Evolutionary conservation across 1,140 invertebrate genomes (phyloP).

Genomic region (Pseudachorutes palmiensis): DNA sequence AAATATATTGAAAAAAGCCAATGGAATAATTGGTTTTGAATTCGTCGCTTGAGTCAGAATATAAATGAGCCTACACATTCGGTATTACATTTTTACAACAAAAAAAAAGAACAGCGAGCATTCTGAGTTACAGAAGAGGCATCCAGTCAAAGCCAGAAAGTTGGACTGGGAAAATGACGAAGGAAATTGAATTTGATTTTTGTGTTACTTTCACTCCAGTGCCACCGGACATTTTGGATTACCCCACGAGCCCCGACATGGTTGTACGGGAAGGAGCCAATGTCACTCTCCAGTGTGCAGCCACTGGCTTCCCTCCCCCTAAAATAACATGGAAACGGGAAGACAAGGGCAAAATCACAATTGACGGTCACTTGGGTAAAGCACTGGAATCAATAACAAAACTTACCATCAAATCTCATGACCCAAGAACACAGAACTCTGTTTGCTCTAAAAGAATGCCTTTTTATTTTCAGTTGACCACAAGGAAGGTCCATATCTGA

Average conservation of each 20-base stretch:
- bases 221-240: slow-evolving; percentile 75
- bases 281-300: slow-evolving; percentile 63
- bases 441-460: no score
- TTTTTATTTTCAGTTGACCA: slow-evolving; percentile 54
- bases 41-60: not conserved
- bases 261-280: slow-evolving; percentile 75
- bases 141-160: not conserved
- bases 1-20: no score
- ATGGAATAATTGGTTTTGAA: no score
- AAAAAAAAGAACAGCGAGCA: not conserved
- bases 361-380: slow-evolving; percentile 33
- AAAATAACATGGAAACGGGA: slow-evolving; percentile 33
- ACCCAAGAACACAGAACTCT: no score
- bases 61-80: not conserved
- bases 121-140: not conserved
- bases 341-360: slow-evolving; percentile 34
- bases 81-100: not conserved
- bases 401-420: no score
- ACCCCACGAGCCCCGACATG: slow-evolving; percentile 60
- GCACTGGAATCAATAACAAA: no score
- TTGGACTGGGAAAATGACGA: not conserved
- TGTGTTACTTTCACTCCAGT: slow-evolving; percentile 49
- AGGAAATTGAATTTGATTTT: slow-evolving; percentile 6
- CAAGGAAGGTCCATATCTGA: slow-evolving; percentile 64
- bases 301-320: slow-evolving; percentile 34